Conservation (phyloP, 2,888 invertebrate genomes). For the Sicus ferrugineus region DNA sequence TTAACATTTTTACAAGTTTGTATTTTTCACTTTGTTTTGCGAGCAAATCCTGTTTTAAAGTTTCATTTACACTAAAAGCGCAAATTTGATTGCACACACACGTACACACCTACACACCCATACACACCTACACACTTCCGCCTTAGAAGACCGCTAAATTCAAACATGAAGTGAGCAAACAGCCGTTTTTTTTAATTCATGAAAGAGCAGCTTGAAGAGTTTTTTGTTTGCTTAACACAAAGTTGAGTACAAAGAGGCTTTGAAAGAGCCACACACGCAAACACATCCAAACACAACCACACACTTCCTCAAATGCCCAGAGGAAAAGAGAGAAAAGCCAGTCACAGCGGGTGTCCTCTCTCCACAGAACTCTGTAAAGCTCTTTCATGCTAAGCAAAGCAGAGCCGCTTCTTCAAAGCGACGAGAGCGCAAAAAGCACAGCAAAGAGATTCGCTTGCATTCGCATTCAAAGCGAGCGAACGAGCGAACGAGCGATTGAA, state of each 20-base stretch:
- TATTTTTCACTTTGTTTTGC: background rate
- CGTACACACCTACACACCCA: background rate
- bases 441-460: background rate
- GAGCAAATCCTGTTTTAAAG: background rate
- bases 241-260: background rate
- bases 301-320: background rate
- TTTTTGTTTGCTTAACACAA: background rate
- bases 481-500: background rate
- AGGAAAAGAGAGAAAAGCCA: too few species aligned
- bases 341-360: too few species aligned
- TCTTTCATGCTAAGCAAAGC: too few species aligned
- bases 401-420: background rate
- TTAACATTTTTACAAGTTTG: background rate
- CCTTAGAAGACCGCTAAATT: constrained; percentile 6
- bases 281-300: background rate
- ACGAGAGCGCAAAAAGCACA: constrained; percentile 8
- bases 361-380: background rate
- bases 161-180: constrained; percentile 9
- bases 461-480: background rate
- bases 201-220: constrained; percentile 3
- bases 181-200: background rate
- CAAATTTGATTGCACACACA: background rate
- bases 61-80: background rate
- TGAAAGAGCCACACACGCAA: background rate
- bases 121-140: background rate